Evolutionary conservation across 35 echinoderm and acorn worm genomes (phyloP).

Genomic region (Diadema setosum): DNA sequence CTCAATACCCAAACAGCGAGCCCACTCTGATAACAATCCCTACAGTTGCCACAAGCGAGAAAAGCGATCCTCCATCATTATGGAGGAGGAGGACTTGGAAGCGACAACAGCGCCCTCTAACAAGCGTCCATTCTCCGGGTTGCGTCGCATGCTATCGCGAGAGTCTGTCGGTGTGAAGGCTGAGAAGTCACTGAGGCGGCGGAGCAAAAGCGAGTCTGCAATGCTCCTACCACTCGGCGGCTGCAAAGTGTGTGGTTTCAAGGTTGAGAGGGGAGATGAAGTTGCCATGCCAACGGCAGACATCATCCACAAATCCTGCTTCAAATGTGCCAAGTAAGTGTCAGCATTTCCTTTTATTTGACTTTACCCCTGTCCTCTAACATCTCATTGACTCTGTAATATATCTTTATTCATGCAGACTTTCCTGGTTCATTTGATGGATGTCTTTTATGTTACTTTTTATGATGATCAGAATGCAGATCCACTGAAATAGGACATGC

Average conservation of each 20-base stretch:
- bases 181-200: neutral
- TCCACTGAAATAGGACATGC: too few relatives aligned
- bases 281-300: conserved; percentile 13
- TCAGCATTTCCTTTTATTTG: neutral
- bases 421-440: too few relatives aligned
- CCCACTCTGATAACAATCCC: neutral
- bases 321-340: conserved; percentile 7
- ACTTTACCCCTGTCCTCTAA: too few relatives aligned
- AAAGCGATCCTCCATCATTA: neutral
- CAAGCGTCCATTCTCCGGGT: neutral
- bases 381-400: too few relatives aligned
- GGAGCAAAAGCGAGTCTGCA: neutral
- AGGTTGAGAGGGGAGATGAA: neutral
- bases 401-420: too few relatives aligned
- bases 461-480: too few relatives aligned
- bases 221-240: neutral
- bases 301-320: conserved; percentile 7
- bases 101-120: neutral
- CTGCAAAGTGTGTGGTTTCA: neutral
- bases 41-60: neutral
- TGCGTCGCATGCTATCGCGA: neutral
- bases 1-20: neutral
- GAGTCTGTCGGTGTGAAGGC: neutral
- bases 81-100: neutral
- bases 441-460: too few relatives aligned